Base-by-base conservation (phyloP, 1,140 invertebrate species). In the Pseudomyrmex cubaensis region DNA sequence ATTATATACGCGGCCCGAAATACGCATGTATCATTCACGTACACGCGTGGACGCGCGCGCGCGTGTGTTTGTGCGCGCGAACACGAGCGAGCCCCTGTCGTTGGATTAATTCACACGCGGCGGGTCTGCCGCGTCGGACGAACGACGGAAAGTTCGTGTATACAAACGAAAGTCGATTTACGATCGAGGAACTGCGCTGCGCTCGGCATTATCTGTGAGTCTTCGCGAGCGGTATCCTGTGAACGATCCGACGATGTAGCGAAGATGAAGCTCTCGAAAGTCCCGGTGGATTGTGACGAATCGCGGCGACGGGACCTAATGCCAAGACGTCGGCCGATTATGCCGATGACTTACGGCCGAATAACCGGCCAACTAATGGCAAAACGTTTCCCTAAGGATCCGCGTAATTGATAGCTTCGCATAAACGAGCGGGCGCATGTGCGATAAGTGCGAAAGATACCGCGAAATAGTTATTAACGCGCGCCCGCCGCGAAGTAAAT, bases 21-120 rank as follows among this genome's bases (percentile, higher is more conserved):
- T 90, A 90, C 89, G 90, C 91, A 89, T 93, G 93, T 93, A 93
- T 93, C 91, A 93, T 88, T 92, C 90, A 93, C 88, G 73, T 83
- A 86, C 62, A 88, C 75, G 85, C 70, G 62, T 67, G 63, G 72
- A 69, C 74, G 69, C 66, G 59, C 67, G 66, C 77, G 70, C 73
- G 72, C 74, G 86, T 54, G 80, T 35, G 35, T 35, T 35, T 35
- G 35, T 44, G 75, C 13, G 48, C 48, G 54, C 44, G 82, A 69
- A 75, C 74, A 80, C 64, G 73, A 76, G 80, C 85, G 87, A 87
- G 35, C 5, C 35, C 90, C 89, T 91, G 89, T 91, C 88, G 89
- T 78, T 91, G 91, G 87, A 92, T 92, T 92, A 92, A 92, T 92
- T 92, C 91, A 90, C 91, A 91, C 91, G 91, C 63, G 35, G 54